Evolutionary conservation across 2,113 vertebrate species (phyloP).

Genomic region (Origma solitaria): DNA sequence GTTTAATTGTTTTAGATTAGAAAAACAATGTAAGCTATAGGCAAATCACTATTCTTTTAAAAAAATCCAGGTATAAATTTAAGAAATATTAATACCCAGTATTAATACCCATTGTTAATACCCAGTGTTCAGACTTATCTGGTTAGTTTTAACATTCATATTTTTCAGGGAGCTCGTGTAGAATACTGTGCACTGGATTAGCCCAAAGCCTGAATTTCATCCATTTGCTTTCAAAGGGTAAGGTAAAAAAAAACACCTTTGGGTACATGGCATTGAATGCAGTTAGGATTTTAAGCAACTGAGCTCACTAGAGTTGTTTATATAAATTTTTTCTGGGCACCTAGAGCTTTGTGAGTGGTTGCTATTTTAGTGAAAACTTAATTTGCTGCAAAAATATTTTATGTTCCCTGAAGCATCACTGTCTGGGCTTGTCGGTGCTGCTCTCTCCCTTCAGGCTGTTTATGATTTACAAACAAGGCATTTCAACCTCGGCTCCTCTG

Average conservation of each 20-base stretch:
- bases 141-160: background rate
- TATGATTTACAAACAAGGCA: conserved; percentile 41
- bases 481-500: background rate
- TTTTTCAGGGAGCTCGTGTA: background rate
- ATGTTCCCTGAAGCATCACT: background rate
- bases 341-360: background rate
- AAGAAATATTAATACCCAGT: background rate
- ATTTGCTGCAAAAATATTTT: background rate
- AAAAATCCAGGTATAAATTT: background rate
- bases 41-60: background rate
- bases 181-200: background rate
- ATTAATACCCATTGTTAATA: background rate
- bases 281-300: background rate
- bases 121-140: background rate
- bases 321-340: background rate
- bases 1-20: background rate
- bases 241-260: background rate
- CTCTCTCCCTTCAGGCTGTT: background rate
- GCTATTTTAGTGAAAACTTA: background rate
- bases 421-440: background rate
- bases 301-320: background rate
- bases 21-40: background rate
- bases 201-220: background rate
- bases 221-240: background rate
- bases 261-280: background rate